A percentile compares a stretch with the other conserved stretches of the same genome.
Evolutionary conservation across 2,888 invertebrate genomes (phyloP).

Genomic region (Caenorhabditis imperialis): DNA sequence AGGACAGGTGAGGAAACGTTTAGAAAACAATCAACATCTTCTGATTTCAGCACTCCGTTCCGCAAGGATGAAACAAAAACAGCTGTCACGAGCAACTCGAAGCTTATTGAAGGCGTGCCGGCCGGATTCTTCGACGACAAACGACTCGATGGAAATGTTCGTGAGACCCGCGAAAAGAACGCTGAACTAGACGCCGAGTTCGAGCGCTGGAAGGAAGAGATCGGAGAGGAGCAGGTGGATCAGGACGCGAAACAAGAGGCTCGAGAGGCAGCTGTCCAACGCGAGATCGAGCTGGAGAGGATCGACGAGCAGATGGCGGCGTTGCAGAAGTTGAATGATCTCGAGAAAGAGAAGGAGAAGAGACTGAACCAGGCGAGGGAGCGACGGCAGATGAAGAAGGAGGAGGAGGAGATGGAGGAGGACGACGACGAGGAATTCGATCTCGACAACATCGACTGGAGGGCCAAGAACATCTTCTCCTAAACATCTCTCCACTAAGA

Average conservation of each 20-base stretch:
- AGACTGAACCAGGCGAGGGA: slow-evolving; percentile 14
- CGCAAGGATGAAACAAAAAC: slow-evolving; percentile 24
- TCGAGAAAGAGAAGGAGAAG: slow-evolving; percentile 64
- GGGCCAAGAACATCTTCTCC: slow-evolving; percentile 46
- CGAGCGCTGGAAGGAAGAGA: slow-evolving; percentile 50
- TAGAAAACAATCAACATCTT: no score
- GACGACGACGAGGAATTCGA: slow-evolving; percentile 52
- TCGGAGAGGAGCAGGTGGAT: slow-evolving; percentile 51
- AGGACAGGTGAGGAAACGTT: slow-evolving; percentile 8
- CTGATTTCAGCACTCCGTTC: slow-evolving; percentile 42
- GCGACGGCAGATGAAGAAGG: no score
- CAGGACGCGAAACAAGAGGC: slow-evolving; percentile 41
- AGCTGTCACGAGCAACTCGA: not conserved
- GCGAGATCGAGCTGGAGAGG: slow-evolving; percentile 55
- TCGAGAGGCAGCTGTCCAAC: slow-evolving; percentile 53
- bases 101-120: slow-evolving; percentile 65
- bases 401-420: slow-evolving; percentile 1
- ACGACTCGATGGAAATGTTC: slow-evolving; percentile 58
- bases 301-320: slow-evolving; percentile 68
- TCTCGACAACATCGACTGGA: slow-evolving; percentile 49
- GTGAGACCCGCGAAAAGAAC: slow-evolving; percentile 46
- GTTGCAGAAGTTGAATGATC: slow-evolving; percentile 60
- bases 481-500: no score
- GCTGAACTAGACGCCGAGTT: slow-evolving; percentile 47
- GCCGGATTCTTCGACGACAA: slow-evolving; percentile 70